Percentiles rank a stretch among this genome's conserved stretches.
Conservation (phyloP, 2,797 vertebrate species). For the Hephaestus fuliginosus region DNA sequence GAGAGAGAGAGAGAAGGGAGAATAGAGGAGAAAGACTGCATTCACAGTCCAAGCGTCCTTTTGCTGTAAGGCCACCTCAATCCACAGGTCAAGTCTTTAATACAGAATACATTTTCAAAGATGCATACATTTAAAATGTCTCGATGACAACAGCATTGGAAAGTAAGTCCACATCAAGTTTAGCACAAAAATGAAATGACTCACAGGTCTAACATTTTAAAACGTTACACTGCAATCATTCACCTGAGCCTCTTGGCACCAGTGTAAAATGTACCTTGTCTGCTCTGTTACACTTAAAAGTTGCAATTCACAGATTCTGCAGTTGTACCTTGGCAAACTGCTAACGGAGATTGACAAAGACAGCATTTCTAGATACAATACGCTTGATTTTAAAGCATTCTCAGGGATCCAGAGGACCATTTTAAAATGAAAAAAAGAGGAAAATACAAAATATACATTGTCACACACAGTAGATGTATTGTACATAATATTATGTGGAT, state of each 20-base stretch:
- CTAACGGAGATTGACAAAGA: constrained; percentile 70
- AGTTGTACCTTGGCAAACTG: constrained; percentile 82
- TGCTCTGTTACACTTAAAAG: constrained; percentile 62
- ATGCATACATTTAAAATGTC: constrained; percentile 77
- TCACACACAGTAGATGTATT: constrained; percentile 38
- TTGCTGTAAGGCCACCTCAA: constrained; percentile 87
- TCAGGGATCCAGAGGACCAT: constrained; percentile 53
- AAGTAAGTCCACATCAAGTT: constrained; percentile 72
- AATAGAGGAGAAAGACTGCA: constrained; percentile 59
- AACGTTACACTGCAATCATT: constrained; percentile 72
- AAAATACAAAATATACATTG: constrained; percentile 52
- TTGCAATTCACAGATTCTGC: constrained; percentile 73
- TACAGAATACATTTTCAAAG: constrained; percentile 75
- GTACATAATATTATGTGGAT: constrained; percentile 46
- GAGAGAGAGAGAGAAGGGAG: constrained; percentile 55
- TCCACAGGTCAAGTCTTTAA: constrained; percentile 82
- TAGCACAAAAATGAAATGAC: constrained; percentile 75
- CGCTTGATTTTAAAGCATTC: constrained; percentile 74
- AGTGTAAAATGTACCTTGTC: constrained; percentile 73
- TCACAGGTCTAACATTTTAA: constrained; percentile 69
- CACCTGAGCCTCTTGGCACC: constrained; percentile 80
- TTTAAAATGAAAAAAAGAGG: constrained; percentile 44
- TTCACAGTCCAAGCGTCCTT: constrained; percentile 71
- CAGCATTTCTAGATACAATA: constrained; percentile 69
- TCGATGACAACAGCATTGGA: constrained; percentile 74